Conservation (phyloP, 1,140 invertebrate species). For the Chrysoperla carnea region DNA sequence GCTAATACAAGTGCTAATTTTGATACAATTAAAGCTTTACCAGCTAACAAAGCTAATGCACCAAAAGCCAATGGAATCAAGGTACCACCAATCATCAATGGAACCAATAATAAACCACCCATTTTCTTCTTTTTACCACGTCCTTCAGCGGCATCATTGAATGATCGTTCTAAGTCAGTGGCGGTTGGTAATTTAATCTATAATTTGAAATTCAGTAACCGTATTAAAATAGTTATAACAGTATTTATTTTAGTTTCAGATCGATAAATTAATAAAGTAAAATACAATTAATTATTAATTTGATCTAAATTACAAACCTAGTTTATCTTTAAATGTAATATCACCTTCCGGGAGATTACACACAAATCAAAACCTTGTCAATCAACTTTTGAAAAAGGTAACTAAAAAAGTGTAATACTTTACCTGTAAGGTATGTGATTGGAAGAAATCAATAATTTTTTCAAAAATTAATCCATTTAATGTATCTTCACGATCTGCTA, state of each 20-base stretch:
- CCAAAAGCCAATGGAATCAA: constrained; percentile 61
- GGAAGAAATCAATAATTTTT: constrained; percentile 51
- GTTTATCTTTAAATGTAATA: too few relatives aligned
- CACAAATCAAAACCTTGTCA: too few relatives aligned
- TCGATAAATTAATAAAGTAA: not conserved
- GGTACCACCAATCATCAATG: constrained; percentile 57
- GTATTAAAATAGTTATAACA: not conserved
- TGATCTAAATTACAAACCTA: too few relatives aligned
- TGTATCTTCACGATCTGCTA: constrained; percentile 49
- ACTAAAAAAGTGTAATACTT: constrained; percentile 2
- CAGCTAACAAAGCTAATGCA: constrained; percentile 57
- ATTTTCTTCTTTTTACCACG: constrained; percentile 49
- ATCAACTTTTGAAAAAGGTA: too few relatives aligned
- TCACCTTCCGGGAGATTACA: too few relatives aligned
- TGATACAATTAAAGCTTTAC: constrained; percentile 67
- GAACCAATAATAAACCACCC: constrained; percentile 51
- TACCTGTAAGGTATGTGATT: constrained; percentile 58
- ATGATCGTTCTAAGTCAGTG: constrained; percentile 37
- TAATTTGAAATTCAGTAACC: too few relatives aligned
- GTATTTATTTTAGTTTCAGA: not conserved
- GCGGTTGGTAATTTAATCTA: constrained; percentile 44
- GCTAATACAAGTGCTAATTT: constrained; percentile 64
- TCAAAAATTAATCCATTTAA: constrained; percentile 56
- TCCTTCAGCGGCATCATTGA: constrained; percentile 32
- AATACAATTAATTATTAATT: too few relatives aligned